Percentiles rank a stretch among this genome's conserved stretches.
Conservation (phyloP, 2,113 vertebrate genomes). For the Pseudorhombus dupliciocellatus region DNA sequence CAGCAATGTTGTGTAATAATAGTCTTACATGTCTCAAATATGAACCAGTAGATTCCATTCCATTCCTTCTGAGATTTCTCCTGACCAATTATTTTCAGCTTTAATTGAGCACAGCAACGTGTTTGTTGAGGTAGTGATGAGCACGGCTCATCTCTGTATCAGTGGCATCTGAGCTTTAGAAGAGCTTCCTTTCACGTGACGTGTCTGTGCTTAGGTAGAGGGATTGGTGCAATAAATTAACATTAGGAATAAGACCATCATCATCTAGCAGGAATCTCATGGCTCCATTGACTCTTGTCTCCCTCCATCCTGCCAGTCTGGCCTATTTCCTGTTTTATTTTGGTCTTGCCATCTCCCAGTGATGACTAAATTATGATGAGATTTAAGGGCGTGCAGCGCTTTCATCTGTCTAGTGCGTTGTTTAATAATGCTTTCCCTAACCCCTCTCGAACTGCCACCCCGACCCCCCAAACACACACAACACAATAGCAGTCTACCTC, state of each 20-base stretch:
- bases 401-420: slow-evolving; percentile 88
- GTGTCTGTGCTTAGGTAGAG: slow-evolving; percentile 33
- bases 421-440: slow-evolving; percentile 81
- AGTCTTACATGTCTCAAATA: background rate
- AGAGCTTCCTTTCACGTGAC: slow-evolving; percentile 58
- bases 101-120: background rate
- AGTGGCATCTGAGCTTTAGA: slow-evolving; percentile 26
- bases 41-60: background rate
- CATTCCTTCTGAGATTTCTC: background rate
- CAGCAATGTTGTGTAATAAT: slow-evolving; percentile 20
- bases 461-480: slow-evolving; percentile 70
- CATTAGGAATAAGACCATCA: slow-evolving; percentile 60
- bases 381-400: slow-evolving; percentile 87
- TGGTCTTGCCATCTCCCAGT: slow-evolving; percentile 82
- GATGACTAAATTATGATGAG: slow-evolving; percentile 94
- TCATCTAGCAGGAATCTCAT: slow-evolving; percentile 55
- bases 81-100: background rate
- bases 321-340: slow-evolving; percentile 81
- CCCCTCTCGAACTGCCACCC: slow-evolving; percentile 61
- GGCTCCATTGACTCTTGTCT: slow-evolving; percentile 49
- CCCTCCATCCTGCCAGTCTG: slow-evolving; percentile 44
- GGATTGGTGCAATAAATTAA: slow-evolving; percentile 63
- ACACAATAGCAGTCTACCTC: slow-evolving; percentile 84
- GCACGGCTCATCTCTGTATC: slow-evolving; percentile 1
- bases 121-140: background rate